These are phyloP conservation scores for Lepisosteus oculatus DNA, from an alignment of 2,113 vertebrate species.

Conservation along the genomic window DNA sequence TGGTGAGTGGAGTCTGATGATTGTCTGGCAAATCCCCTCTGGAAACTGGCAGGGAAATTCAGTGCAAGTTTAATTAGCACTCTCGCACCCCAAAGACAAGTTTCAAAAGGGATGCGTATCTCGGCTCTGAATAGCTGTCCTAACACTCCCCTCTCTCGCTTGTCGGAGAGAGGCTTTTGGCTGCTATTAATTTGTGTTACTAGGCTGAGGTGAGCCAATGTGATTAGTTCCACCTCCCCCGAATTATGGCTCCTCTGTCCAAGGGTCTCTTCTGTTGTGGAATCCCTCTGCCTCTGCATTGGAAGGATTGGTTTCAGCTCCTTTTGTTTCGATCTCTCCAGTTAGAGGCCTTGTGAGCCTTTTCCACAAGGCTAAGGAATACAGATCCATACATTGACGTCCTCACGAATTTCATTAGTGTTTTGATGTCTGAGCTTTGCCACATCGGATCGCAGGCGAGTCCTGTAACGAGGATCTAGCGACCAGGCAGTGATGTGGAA, in stretches of 20 bases:
- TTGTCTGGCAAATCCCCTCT: conserved; percentile 8
- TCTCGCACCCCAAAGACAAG: conserved; percentile 9
- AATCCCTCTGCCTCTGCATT: conserved; percentile 15
- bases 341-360: no score
- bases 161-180: not conserved
- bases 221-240: conserved; percentile 26
- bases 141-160: conserved; percentile 4
- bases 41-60: conserved; percentile 13
- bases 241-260: not conserved
- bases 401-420: no score
- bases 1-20: not conserved
- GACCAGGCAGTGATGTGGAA: no score
- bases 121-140: not conserved
- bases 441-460: no score
- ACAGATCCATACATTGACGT: no score
- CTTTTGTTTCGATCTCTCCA: no score
- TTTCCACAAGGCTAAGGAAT: no score
- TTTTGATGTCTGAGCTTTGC: no score
- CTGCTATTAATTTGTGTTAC: conserved; percentile 11
- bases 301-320: conserved; percentile 24
- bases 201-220: conserved; percentile 26
- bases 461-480: no score
- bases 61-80: conserved; percentile 31
- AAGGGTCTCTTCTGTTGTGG: conserved; percentile 1
- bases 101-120: conserved; percentile 13